These are phyloP conservation scores for Rhinatrema bivittatum DNA, from an alignment of 2,797 vertebrate genomes.

Conservation along the genomic window DNA sequence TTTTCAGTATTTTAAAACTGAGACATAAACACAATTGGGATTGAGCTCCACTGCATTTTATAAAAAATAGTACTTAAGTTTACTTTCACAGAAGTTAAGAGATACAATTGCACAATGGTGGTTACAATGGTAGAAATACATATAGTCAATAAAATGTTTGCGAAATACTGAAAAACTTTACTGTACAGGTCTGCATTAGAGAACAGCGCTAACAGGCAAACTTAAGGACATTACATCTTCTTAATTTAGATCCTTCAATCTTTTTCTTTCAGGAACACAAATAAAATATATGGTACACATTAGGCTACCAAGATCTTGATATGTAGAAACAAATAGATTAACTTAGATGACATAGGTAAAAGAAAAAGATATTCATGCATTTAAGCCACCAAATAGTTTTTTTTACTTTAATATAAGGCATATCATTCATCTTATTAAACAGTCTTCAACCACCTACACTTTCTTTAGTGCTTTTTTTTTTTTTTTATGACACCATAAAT, in stretches of 20 bases:
- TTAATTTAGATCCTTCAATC: conserved; percentile 29
- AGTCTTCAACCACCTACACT: conserved; percentile 53
- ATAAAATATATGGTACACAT: conserved; percentile 28
- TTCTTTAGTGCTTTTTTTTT: conserved; percentile 46
- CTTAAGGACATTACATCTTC: conserved; percentile 17
- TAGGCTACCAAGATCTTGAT: conserved; percentile 42
- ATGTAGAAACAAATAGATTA: conserved; percentile 48
- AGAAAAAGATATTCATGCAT: conserved; percentile 78
- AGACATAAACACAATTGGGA: conserved; percentile 29
- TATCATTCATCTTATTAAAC: conserved; percentile 63
- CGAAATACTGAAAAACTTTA: conserved; percentile 61
- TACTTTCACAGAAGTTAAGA: conserved; percentile 72
- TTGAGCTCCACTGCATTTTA: conserved; percentile 57
- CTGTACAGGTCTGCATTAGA: conserved; percentile 60
- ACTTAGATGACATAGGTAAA: conserved; percentile 51
- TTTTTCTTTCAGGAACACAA: conserved; percentile 32
- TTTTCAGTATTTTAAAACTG: conserved; percentile 17
- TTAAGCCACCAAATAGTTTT: conserved; percentile 63
- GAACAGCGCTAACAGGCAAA: conserved; percentile 38
- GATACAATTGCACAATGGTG: conserved; percentile 62
- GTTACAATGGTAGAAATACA: conserved; percentile 69
- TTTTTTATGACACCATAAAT: conserved; percentile 33
- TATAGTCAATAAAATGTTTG: conserved; percentile 46
- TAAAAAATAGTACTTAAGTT: conserved; percentile 81
- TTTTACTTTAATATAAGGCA: conserved; percentile 70